Evolutionary conservation across 2,888 invertebrate genomes (phyloP).

Genomic region (Agapostemon virescens): DNA sequence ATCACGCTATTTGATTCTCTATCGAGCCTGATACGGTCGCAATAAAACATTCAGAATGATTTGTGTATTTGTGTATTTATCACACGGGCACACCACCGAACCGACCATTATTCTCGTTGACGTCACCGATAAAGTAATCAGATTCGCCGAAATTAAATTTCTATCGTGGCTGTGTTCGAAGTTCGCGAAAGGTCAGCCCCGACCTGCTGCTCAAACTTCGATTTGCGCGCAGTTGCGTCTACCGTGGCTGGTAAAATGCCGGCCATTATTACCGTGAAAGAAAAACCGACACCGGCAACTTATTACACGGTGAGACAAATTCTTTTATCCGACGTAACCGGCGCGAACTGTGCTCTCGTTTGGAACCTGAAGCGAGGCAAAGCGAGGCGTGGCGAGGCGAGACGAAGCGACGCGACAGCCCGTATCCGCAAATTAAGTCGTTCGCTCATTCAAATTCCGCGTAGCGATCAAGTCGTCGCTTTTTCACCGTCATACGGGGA

Average conservation of each 20-base stretch:
- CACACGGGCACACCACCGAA: neutral
- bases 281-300: constrained; percentile 3
- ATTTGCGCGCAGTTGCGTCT: neutral
- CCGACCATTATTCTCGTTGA: neutral
- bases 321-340: constrained; percentile 30
- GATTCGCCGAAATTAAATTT: neutral
- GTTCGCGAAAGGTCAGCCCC: neutral
- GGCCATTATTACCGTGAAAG: no score
- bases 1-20: neutral
- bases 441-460: constrained; percentile 37
- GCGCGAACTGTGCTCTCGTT: neutral
- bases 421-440: constrained; percentile 35
- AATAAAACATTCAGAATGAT: constrained; percentile 13
- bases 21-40: neutral
- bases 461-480: constrained; percentile 30
- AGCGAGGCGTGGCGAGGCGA: neutral
- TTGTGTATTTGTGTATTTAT: constrained; percentile 1
- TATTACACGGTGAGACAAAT: constrained; percentile 37
- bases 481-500: constrained; percentile 31
- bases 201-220: neutral
- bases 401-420: neutral
- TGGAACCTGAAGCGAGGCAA: neutral
- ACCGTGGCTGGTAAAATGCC: neutral
- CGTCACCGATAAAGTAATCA: constrained; percentile 11
- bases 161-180: neutral